Conservation (phyloP, 1,140 invertebrate species). For the Drosophila grimshawi region DNA sequence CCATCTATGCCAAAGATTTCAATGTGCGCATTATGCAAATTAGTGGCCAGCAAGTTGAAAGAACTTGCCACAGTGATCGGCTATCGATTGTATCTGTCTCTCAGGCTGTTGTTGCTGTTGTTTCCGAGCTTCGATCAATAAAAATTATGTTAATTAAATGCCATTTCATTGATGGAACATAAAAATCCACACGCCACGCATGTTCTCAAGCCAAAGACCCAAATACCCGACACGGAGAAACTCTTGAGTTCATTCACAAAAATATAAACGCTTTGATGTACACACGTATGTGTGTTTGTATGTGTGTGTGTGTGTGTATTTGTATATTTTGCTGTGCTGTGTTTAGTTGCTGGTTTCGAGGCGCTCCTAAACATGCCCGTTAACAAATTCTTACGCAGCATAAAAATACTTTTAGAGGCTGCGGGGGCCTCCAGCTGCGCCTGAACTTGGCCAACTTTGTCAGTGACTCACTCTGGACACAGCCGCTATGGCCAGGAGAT, state of each 20-base stretch:
- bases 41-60: slow-evolving; percentile 65
- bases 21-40: slow-evolving; percentile 78
- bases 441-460: slow-evolving; percentile 75
- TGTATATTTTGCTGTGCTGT: slow-evolving; percentile 33
- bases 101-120: slow-evolving; percentile 47
- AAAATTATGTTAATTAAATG: slow-evolving; percentile 83
- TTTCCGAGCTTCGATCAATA: slow-evolving; percentile 67
- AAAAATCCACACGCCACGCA: slow-evolving; percentile 79
- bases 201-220: slow-evolving; percentile 39
- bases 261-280: slow-evolving; percentile 55
- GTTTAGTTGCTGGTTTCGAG: slow-evolving; percentile 41
- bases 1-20: slow-evolving; percentile 58
- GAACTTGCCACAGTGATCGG: slow-evolving; percentile 66
- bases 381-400: slow-evolving; percentile 79
- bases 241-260: slow-evolving; percentile 79
- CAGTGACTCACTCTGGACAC: slow-evolving; percentile 54
- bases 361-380: slow-evolving; percentile 68
- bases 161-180: slow-evolving; percentile 82
- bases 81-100: slow-evolving; percentile 21
- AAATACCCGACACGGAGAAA: slow-evolving; percentile 54
- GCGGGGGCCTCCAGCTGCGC: slow-evolving; percentile 65
- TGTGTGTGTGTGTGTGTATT: slow-evolving; percentile 25
- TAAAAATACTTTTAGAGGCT: slow-evolving; percentile 46
- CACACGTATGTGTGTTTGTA: background rate
- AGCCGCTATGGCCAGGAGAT: slow-evolving; percentile 23